A percentile compares a stretch with the other conserved stretches of the same genome.
These are phyloP conservation scores for Ethmia dodecea DNA, from an alignment of 2,888 invertebrate species.

Conservation along the genomic window DNA sequence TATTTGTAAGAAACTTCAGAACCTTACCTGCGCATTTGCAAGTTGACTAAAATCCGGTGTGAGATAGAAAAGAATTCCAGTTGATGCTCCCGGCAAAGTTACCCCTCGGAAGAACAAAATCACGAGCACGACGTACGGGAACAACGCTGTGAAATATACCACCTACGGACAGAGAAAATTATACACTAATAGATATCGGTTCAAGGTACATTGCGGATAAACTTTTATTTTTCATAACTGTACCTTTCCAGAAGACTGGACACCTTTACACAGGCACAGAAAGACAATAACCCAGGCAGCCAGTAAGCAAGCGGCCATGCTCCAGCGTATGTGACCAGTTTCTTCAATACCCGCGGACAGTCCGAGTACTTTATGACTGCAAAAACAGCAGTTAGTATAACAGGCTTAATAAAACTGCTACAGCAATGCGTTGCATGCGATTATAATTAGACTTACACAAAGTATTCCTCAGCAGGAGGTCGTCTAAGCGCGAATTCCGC, in stretches of 20 bases:
- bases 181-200: too few species aligned
- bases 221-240: too few species aligned
- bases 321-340: conserved; percentile 80
- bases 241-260: conserved; percentile 87
- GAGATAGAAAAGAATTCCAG: conserved; percentile 87
- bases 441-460: conserved; percentile 82
- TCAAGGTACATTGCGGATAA: too few species aligned
- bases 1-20: background rate
- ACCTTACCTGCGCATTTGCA: conserved; percentile 80
- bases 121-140: conserved; percentile 85
- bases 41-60: conserved; percentile 87
- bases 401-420: background rate
- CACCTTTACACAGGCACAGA: conserved; percentile 86
- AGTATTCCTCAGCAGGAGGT: conserved; percentile 86
- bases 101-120: conserved; percentile 88
- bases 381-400: conserved; percentile 18
- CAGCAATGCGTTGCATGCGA: background rate
- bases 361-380: conserved; percentile 80
- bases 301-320: conserved; percentile 85
- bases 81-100: conserved; percentile 86
- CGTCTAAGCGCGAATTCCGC: conserved; percentile 76
- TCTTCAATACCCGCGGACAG: conserved; percentile 86
- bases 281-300: conserved; percentile 89
- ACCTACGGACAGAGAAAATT: conserved; percentile 58
- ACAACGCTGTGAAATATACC: conserved; percentile 86